phyloP scores from a whole-genome alignment of 2,797 vertebrate species.

The Protonibea diacanthus region DNA sequence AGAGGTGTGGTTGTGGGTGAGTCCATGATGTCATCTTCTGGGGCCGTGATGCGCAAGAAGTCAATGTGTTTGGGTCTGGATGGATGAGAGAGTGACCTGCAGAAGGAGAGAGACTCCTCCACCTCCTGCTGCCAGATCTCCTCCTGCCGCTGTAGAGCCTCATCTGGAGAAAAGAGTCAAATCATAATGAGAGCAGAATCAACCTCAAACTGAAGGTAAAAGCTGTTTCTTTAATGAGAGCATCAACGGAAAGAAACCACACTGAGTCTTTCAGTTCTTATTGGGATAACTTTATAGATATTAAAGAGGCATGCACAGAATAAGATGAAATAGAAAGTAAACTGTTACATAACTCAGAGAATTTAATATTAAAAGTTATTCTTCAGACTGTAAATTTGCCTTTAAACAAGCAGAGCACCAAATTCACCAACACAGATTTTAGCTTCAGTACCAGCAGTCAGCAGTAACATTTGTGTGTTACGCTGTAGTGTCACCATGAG shows the following conservation, averaged over 20 bases:
- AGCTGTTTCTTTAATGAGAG: not conserved
- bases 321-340: not conserved
- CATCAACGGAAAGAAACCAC: not conserved
- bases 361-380: not conserved
- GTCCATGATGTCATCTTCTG: constrained; percentile 69
- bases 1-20: constrained; percentile 41
- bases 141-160: constrained; percentile 72
- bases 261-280: not conserved
- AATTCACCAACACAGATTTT: not conserved
- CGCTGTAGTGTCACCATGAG: constrained; percentile 44
- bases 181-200: not conserved
- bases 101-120: constrained; percentile 72
- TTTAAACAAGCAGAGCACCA: not conserved
- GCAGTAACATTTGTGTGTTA: not conserved
- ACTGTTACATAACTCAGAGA: not conserved
- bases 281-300: not conserved
- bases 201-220: not conserved
- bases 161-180: constrained; percentile 59
- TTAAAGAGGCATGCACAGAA: not conserved
- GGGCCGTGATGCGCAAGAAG: constrained; percentile 75
- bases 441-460: not conserved
- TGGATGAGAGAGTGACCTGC: constrained; percentile 65
- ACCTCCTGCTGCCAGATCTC: constrained; percentile 78
- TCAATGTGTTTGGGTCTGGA: constrained; percentile 74
- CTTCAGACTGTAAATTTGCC: not conserved